A percentile compares a stretch with the other conserved stretches of the same genome.
These are phyloP conservation scores for Ctenicera cuprea DNA, from an alignment of 2,888 invertebrate species.

Conservation along the genomic window DNA sequence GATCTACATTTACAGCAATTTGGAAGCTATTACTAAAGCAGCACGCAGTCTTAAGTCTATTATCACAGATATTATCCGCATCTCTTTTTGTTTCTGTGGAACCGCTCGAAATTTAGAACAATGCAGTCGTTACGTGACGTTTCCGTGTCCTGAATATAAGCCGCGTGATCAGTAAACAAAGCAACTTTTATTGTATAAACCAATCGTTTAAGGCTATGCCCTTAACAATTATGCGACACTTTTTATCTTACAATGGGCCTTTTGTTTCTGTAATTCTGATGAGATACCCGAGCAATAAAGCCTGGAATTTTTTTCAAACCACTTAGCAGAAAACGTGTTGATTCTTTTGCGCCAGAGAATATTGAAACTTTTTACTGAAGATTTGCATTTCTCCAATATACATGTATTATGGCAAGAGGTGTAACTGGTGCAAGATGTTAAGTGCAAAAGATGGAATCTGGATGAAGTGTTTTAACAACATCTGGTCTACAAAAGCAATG, in stretches of 20 bases:
- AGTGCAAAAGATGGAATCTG: too few relatives aligned
- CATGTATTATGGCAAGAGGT: too few relatives aligned
- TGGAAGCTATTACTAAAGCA: slow-evolving; percentile 21
- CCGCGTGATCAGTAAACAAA: slow-evolving; percentile 22
- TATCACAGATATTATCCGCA: slow-evolving; percentile 5
- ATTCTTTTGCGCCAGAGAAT: too few relatives aligned
- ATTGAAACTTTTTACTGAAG: too few relatives aligned
- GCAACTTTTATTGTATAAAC: neutral
- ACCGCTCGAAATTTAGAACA: neutral
- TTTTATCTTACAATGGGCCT: neutral
- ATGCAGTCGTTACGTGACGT: slow-evolving; percentile 1
- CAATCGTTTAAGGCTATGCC: too few relatives aligned
- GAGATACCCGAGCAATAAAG: too few relatives aligned
- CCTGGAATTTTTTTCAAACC: too few relatives aligned
- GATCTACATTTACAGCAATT: slow-evolving; percentile 17
- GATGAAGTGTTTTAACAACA: too few relatives aligned
- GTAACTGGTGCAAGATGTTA: too few relatives aligned
- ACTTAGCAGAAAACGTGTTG: too few relatives aligned
- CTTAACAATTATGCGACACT: slow-evolving; percentile 2
- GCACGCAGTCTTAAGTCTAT: slow-evolving; percentile 27
- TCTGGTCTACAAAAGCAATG: too few relatives aligned
- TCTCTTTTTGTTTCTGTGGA: slow-evolving; percentile 5
- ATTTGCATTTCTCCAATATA: too few relatives aligned
- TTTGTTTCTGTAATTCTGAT: neutral
- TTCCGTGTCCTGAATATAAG: neutral